These are phyloP conservation scores for Ptilorrhoa leucosticta DNA, from an alignment of 2,113 vertebrate genomes.

Conservation along the genomic window DNA sequence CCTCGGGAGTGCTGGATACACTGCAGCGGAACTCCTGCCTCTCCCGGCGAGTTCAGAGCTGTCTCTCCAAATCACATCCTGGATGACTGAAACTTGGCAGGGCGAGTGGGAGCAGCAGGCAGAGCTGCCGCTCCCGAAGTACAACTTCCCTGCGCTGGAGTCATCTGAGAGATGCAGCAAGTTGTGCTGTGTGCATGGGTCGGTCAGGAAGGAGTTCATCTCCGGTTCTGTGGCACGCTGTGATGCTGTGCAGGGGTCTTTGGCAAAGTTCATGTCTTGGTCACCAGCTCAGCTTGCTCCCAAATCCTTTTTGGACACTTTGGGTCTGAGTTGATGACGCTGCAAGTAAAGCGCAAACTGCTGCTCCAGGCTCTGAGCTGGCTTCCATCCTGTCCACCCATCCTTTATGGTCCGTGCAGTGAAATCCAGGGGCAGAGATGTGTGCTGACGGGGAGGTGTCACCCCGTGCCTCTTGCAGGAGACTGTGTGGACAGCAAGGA, in stretches of 20 bases:
- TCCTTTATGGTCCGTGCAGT: neutral
- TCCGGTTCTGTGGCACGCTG: accelerated
- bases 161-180: accelerated
- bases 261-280: neutral
- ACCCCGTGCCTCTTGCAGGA: neutral
- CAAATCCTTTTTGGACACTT: neutral
- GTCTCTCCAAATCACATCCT: neutral
- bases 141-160: accelerated
- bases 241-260: accelerated
- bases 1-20: neutral
- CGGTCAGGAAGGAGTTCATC: accelerated
- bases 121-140: accelerated
- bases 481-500: neutral
- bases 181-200: accelerated
- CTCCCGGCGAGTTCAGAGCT: neutral
- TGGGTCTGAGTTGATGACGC: neutral
- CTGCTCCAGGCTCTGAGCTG: neutral
- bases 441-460: too few species aligned
- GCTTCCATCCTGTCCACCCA: neutral
- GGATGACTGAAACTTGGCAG: neutral
- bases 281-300: neutral
- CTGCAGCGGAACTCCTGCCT: neutral
- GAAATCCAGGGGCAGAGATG: neutral
- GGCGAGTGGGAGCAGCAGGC: accelerated
- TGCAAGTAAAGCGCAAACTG: neutral